Conservation (phyloP, 2,888 invertebrate genomes). For the Drosophila longiperda region DNA sequence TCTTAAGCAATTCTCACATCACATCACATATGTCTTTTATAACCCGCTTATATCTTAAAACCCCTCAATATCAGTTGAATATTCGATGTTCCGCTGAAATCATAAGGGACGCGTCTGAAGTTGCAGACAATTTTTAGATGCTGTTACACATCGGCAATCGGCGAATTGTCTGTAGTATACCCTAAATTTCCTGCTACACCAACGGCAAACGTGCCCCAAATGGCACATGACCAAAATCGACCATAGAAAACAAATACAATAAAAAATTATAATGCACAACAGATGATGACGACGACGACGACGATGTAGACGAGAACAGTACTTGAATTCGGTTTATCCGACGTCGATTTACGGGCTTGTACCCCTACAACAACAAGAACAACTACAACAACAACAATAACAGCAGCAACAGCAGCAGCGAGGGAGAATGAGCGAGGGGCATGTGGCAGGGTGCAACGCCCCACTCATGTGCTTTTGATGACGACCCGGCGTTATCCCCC, state of each 20-base stretch:
- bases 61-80: neutral
- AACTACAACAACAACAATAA: neutral
- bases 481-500: constrained; percentile 44
- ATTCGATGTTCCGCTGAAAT: neutral
- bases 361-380: neutral
- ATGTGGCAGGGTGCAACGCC: constrained; percentile 9
- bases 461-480: constrained; percentile 64
- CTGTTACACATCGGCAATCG: neutral
- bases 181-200: neutral
- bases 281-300: constrained; percentile 55
- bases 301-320: constrained; percentile 1
- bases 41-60: neutral
- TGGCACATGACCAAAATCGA: constrained; percentile 40
- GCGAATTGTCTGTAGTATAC: neutral
- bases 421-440: neutral
- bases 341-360: constrained; percentile 8
- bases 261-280: constrained; percentile 64
- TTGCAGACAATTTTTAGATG: constrained; percentile 1
- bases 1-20: neutral
- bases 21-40: neutral
- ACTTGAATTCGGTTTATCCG: constrained; percentile 18
- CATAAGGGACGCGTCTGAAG: constrained; percentile 3
- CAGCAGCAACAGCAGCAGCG: neutral
- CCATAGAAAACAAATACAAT: constrained; percentile 30
- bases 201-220: constrained; percentile 27